A percentile compares a stretch with the other conserved stretches of the same genome.
phyloP scores from a whole-genome alignment of 2,113 vertebrate genomes.

The Tyrannus savana region DNA sequence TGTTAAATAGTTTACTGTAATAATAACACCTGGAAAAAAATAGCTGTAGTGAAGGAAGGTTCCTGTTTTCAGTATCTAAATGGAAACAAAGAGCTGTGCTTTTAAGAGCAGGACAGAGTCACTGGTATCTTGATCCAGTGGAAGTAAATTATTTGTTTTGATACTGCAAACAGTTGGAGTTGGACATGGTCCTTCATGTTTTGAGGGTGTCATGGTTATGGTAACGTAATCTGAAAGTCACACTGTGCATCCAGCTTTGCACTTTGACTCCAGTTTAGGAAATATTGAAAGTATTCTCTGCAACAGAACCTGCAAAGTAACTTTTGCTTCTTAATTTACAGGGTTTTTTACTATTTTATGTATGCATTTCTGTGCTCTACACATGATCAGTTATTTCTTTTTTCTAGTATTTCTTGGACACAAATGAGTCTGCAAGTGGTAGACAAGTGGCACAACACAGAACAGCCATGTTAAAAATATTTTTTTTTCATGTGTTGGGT shows the following conservation, averaged over 20 bases:
- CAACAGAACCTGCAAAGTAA: neutral
- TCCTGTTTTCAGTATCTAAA: neutral
- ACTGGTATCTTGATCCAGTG: neutral
- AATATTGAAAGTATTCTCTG: neutral
- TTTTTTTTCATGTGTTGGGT: neutral
- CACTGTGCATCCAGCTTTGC: rapidly evolving
- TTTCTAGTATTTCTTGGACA: neutral
- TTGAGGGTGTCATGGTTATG: neutral
- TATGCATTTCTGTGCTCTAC: neutral
- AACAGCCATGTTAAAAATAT: neutral
- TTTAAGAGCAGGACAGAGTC: neutral
- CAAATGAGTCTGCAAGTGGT: neutral
- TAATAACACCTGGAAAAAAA: neutral
- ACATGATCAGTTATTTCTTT: neutral
- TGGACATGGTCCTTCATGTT: neutral
- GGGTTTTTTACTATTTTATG: neutral
- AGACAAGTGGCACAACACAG: neutral
- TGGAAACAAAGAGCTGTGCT: neutral
- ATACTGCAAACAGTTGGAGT: neutral
- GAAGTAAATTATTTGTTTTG: neutral
- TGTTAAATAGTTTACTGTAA: neutral
- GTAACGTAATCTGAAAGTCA: neutral
- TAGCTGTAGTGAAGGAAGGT: neutral
- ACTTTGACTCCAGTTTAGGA: neutral
- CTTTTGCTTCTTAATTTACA: neutral